Evolutionary conservation across 2,113 vertebrate species (phyloP), one percentile per base, ranked within the genome.

Genomic region (Noturus placidus): DNA sequence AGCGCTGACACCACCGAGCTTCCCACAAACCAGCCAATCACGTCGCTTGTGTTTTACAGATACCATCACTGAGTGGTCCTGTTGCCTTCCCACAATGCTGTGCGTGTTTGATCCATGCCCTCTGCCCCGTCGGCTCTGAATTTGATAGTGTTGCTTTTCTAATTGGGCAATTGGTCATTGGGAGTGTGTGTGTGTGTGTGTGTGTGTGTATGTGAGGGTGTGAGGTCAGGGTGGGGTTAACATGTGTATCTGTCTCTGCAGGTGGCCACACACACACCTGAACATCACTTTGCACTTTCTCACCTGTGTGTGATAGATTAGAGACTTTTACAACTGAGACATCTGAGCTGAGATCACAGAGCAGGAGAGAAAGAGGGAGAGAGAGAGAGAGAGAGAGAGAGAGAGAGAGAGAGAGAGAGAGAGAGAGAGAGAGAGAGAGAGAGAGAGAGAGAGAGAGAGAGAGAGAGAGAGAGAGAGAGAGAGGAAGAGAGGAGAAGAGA

Each of bases 131-230:
- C 67, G 61, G 87, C 82, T 77, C 70, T 54, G 46, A 87, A 90
- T 82, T 50, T 56, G 89, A 89, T 88, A 90, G 87, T 65, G 65
- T 74, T 79, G 72, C 82, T 88, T 65, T 78, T 83, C 88, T 89
- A 90, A 87, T 90, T 85, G 85, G 72, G 42, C 86, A 87, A 87
- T 87, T 80, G 56, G 83, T 69, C 54, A 69, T 22, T 15, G 56
- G 22, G 74, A 54, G 33, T 14, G 77, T 38, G 85, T 54, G 52
- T 27, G 38, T 42, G 42, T 54, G 52, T 27, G 59, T 42, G 63
- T 56, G 35, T 46, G 57, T 57, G 86, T 56, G 54, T 25, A 56
- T 54, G 30, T 6, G 56, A 19, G 85, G 22, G 50, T 2, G 57
- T 6, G 61, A 17, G 27, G 50, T 85, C 65, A 35, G 69, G 33